A percentile compares a stretch with the other conserved stretches of the same genome.
Evolutionary conservation across 2,888 invertebrate species (phyloP).

Genomic region (Scrobipalpa atriplicella): DNA sequence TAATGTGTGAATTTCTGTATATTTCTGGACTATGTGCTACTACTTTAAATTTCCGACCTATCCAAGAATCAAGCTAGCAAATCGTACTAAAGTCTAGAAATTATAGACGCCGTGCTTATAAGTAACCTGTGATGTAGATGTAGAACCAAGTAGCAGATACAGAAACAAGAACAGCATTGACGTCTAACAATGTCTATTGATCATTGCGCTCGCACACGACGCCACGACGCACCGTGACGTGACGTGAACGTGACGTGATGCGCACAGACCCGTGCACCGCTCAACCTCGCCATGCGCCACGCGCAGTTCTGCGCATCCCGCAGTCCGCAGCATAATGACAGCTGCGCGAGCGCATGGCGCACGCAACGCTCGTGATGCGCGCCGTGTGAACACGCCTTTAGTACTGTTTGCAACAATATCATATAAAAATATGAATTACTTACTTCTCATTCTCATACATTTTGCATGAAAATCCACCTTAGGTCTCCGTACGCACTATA

Average conservation of each 20-base stretch:
- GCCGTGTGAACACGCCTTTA: slow-evolving; percentile 23
- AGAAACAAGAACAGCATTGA: not conserved
- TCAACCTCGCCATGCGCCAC: no score
- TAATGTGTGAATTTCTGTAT: no score
- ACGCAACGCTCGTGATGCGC: slow-evolving; percentile 27
- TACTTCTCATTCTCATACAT: no score
- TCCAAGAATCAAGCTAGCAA: no score
- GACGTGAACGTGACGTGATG: not conserved
- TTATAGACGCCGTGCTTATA: no score
- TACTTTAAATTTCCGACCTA: no score
- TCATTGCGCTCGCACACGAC: slow-evolving; percentile 9
- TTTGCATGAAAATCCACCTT: no score
- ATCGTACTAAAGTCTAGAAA: no score
- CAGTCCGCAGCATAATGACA: not conserved
- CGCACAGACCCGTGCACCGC: not conserved
- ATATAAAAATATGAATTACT: no score
- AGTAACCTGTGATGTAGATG: no score
- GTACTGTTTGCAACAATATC: slow-evolving; percentile 12
- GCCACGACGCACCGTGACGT: not conserved
- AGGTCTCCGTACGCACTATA: no score
- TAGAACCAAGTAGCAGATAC: not conserved
- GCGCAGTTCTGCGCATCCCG: slow-evolving; percentile 5
- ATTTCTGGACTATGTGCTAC: no score
- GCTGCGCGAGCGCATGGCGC: slow-evolving; percentile 24
- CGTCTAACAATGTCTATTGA: slow-evolving; percentile 8